Evolutionary conservation across 2,888 invertebrate genomes (phyloP).

Genomic region (Spilarctia lutea): DNA sequence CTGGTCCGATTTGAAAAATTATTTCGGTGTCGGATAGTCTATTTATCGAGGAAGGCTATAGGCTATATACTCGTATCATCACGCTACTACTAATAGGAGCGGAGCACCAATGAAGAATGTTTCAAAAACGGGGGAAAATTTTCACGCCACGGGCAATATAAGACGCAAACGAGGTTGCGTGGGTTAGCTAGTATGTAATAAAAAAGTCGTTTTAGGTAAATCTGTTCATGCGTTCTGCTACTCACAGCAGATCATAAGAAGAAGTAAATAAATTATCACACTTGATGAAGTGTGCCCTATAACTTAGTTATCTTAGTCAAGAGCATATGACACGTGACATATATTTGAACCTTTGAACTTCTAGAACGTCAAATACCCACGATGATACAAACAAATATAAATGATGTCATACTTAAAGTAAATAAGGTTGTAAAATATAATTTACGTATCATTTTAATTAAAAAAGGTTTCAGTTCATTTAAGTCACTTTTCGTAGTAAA

Average conservation of each 20-base stretch:
- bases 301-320: conserved; percentile 18
- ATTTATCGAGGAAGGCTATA: too few species aligned
- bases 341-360: conserved; percentile 25
- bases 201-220: neutral
- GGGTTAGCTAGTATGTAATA: too few species aligned
- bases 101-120: too few species aligned
- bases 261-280: conserved; percentile 10
- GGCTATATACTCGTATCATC: too few species aligned
- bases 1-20: too few species aligned
- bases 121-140: too few species aligned
- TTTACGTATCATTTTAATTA: neutral
- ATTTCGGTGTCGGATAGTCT: too few species aligned
- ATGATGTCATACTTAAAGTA: neutral
- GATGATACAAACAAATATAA: conserved; percentile 3
- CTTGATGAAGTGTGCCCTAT: neutral
- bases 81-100: too few species aligned
- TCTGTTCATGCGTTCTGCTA: conserved; percentile 1
- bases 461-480: neutral
- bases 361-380: conserved; percentile 35
- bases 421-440: neutral
- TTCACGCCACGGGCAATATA: too few species aligned
- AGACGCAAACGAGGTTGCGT: too few species aligned
- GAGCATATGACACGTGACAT: conserved; percentile 29
- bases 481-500: neutral
- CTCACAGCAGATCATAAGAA: neutral